Conservation (phyloP, 2,797 vertebrate species). For the Triplophysa bombifrons region DNA sequence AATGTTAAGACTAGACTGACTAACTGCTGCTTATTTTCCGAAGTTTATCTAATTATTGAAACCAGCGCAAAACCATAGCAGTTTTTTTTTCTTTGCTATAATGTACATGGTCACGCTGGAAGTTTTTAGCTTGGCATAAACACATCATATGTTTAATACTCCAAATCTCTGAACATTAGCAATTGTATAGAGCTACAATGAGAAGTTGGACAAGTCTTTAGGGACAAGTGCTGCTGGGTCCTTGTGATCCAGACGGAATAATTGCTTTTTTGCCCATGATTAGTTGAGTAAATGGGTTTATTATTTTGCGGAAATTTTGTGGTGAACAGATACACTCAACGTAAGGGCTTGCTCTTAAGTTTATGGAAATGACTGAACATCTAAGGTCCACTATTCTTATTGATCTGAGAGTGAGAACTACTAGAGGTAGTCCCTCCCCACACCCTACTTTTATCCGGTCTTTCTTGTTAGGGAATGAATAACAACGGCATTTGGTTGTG, state of each 20-base stretch:
- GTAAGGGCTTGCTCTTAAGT: constrained; percentile 51
- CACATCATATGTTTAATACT: constrained; percentile 8
- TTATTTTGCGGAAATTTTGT: constrained; percentile 58
- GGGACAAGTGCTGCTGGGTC: constrained; percentile 28
- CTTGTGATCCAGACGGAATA: constrained; percentile 47
- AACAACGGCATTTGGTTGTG: constrained; percentile 17
- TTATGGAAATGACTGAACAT: constrained; percentile 54
- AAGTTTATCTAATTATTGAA: constrained; percentile 17
- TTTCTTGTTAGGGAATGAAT: constrained; percentile 21
- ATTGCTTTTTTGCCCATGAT: constrained; percentile 41
- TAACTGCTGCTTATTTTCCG: not conserved
- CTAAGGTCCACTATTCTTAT: constrained; percentile 48
- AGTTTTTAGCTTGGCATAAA: not conserved
- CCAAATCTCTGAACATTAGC: constrained; percentile 38
- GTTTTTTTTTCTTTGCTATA: not conserved
- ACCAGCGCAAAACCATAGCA: not conserved
- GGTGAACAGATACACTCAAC: constrained; percentile 51
- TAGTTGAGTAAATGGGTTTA: constrained; percentile 57
- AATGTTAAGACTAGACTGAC: constrained; percentile 1
- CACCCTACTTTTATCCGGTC: constrained; percentile 1
- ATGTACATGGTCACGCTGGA: not conserved
- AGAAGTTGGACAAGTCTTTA: constrained; percentile 38
- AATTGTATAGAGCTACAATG: constrained; percentile 50
- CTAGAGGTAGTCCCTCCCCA: not conserved
- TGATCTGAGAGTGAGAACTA: constrained; percentile 49